Base-by-base conservation (phyloP, 2,888 invertebrate species). In the Cordilura impudica region DNA sequence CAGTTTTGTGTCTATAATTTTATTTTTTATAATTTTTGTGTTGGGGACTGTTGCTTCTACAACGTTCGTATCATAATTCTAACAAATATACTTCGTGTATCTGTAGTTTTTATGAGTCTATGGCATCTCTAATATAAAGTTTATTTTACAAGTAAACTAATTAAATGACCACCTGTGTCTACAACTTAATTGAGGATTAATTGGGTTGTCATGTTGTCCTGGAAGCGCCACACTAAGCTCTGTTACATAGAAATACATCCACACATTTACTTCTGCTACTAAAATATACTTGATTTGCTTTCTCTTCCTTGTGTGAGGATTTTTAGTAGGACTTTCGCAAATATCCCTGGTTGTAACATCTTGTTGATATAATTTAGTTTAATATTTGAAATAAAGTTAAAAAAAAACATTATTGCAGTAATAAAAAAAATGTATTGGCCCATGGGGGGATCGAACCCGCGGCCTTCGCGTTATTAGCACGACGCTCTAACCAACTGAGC, bases 401-500 rank as follows among this genome's bases (percentile, higher is more conserved):
- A 39, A 35, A 35, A 35, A 35, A 35, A 31, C 5, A 31, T 7
- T 31, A 31, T n/a, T n/a, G n/a, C n/a, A n/a, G n/a, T n/a, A 6
- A 35, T 2, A 39, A 39, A 26, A 39, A 39, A 39, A 39, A 12
- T 3, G n/a, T 12, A n/a, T n/a, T 89, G 87, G 88, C 88, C 87
- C 88, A 89, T 88, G 89, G 83, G 89, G 88, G 88, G 89, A 89
- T 89, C 89, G 89, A 89, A 89, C 89, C 88, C 88, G 86, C 88
- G 88, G 87, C 89, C 89, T 89, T 89, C 89, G 88, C 88, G 89
- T 90, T 90, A 89, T 88, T 90, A 89, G 89, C 88, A 89, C 89
- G 89, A 89, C 89, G 89, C 90, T 90, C 89, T 90, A 89, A 89
- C 90, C 89, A 89, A 85, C 90, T 90, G 90, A 90, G 89, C 89